phyloP scores from a whole-genome alignment of 2,888 invertebrate species.

The Meteorus colon region DNA sequence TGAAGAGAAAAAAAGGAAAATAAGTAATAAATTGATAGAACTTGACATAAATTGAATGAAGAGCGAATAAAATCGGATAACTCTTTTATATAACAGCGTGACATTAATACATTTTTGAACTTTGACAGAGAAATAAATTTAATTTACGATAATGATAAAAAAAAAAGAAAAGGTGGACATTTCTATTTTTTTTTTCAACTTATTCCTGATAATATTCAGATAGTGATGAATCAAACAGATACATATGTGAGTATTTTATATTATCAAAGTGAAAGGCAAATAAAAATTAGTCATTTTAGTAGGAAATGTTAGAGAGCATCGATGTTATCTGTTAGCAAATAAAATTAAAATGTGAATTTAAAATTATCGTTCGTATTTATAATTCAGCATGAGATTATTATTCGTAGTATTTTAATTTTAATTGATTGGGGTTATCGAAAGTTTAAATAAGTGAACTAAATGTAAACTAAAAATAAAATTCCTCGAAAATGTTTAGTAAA shows the following conservation, averaged over 20 bases:
- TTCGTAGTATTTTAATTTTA: background rate
- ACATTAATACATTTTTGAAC: background rate
- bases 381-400: background rate
- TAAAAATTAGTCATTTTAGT: constrained; percentile 2
- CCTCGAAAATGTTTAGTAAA: too few relatives aligned
- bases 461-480: background rate
- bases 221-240: background rate
- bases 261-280: background rate
- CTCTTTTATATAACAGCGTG: background rate
- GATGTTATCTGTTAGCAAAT: background rate
- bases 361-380: background rate
- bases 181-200: background rate
- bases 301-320: background rate
- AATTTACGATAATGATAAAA: background rate
- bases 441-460: background rate
- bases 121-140: constrained; percentile 1
- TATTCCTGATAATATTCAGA: background rate
- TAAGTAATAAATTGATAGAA: background rate
- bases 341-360: background rate
- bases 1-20: background rate
- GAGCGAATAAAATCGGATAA: background rate
- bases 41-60: constrained; percentile 2
- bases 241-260: background rate
- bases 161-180: background rate
- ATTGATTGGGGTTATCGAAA: background rate